These are phyloP conservation scores for Chrysaora quinquecirrha DNA, from an alignment of 30 jellyfish, hydroid and myxozoan species.

Conservation along the genomic window DNA sequence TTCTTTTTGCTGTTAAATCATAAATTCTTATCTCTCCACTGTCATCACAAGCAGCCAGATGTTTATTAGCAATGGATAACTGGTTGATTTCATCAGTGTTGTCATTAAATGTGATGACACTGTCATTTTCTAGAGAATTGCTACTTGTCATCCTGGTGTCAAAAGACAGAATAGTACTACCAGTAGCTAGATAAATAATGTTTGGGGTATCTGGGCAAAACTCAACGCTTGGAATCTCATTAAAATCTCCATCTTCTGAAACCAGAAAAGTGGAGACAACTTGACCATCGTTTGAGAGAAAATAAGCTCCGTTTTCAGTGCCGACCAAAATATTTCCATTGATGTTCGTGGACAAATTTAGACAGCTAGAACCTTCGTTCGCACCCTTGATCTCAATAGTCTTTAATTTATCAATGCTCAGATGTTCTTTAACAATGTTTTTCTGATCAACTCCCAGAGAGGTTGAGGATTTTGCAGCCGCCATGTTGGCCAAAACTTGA, in stretches of 20 bases:
- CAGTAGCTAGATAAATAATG: constrained; percentile 47
- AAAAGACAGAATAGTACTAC: neutral
- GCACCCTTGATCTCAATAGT: no score
- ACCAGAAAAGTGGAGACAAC: constrained; percentile 7
- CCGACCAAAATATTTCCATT: constrained; percentile 72
- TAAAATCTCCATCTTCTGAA: neutral
- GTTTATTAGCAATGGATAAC: constrained; percentile 15
- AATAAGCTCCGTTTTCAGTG: constrained; percentile 74
- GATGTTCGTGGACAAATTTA: constrained; percentile 47
- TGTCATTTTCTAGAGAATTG: neutral
- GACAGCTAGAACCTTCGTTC: no score
- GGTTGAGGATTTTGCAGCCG: no score
- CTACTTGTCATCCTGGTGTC: constrained; percentile 41
- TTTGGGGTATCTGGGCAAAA: constrained; percentile 17
- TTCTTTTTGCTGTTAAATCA: constrained; percentile 55
- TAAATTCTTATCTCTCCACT: constrained; percentile 84
- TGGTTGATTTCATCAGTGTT: constrained; percentile 86
- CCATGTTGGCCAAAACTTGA: no score
- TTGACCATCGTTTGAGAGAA: constrained; percentile 29
- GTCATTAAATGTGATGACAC: constrained; percentile 36
- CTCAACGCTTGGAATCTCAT: constrained; percentile 63
- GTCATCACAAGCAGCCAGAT: constrained; percentile 91
- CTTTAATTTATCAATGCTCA: no score
- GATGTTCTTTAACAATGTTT: no score
- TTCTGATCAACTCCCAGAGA: no score